Conservation (phyloP, 2,888 invertebrate genomes). For the Escarpia spicata region DNA sequence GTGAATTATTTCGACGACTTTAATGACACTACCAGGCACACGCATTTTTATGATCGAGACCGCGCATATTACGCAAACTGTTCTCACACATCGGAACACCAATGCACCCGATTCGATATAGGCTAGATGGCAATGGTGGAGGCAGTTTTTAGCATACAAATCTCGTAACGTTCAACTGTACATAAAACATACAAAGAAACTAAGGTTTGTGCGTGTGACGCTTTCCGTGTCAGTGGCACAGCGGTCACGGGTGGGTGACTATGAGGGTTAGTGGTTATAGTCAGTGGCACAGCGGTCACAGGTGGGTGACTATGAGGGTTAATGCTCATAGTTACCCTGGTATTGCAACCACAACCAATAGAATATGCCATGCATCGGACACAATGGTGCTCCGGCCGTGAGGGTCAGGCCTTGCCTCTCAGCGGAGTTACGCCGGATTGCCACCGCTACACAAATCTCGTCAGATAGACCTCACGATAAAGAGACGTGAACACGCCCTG, state of each 20-base stretch:
- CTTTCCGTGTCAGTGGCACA: neutral
- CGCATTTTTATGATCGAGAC: too few relatives aligned
- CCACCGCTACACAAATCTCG: neutral
- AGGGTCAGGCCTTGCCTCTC: neutral
- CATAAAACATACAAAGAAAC: neutral
- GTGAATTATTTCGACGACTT: too few relatives aligned
- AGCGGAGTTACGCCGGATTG: neutral
- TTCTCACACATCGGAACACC: too few relatives aligned
- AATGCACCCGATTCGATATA: too few relatives aligned
- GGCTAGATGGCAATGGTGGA: too few relatives aligned
- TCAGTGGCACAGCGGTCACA: neutral
- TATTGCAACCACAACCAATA: neutral
- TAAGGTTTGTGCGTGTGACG: neutral
- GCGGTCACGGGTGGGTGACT: neutral
- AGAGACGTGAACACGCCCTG: neutral
- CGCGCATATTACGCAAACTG: too few relatives aligned
- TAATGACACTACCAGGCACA: too few relatives aligned
- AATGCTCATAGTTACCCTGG: neutral
- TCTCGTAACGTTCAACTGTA: neutral
- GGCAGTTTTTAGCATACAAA: too few relatives aligned
- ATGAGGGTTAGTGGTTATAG: neutral
- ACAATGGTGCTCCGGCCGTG: neutral
- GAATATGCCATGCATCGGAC: neutral
- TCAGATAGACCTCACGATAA: neutral
- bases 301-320: neutral